phyloP scores from a whole-genome alignment of 2,113 vertebrate species.

The Eulemur rufifrons region DNA sequence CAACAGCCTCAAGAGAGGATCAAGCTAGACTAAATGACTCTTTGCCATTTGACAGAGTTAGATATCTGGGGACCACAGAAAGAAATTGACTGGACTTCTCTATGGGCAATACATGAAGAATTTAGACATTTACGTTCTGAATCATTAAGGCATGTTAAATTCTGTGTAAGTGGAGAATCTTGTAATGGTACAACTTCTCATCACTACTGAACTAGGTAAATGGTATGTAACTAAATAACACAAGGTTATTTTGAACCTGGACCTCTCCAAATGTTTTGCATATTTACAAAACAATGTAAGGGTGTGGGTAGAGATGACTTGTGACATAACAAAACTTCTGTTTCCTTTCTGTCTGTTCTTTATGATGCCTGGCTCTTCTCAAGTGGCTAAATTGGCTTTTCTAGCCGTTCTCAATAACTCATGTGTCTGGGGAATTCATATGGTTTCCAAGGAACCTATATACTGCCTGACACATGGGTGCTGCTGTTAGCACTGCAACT shows the following conservation, averaged over 20 bases:
- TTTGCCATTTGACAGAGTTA: neutral
- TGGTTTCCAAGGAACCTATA: neutral
- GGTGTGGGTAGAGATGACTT: neutral
- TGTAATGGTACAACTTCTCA: neutral
- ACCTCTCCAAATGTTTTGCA: neutral
- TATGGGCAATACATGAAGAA: neutral
- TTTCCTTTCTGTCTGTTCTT: neutral
- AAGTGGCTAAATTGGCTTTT: neutral
- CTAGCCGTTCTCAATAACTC: neutral
- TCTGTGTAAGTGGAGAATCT: neutral
- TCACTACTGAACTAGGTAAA: neutral
- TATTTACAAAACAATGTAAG: neutral
- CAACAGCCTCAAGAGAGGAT: neutral
- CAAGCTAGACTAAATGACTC: neutral
- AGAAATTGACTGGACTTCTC: neutral
- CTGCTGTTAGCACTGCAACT: neutral
- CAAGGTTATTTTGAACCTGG: neutral
- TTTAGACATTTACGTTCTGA: neutral
- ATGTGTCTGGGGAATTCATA: accelerated
- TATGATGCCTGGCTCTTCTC: neutral
- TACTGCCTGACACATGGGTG: neutral
- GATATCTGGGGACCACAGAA: neutral
- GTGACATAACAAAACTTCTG: neutral
- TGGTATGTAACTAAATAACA: neutral
- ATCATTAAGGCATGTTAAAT: neutral